Evolutionary conservation across 2,888 invertebrate genomes (phyloP).

Genomic region (Zygogramma bicolorata): DNA sequence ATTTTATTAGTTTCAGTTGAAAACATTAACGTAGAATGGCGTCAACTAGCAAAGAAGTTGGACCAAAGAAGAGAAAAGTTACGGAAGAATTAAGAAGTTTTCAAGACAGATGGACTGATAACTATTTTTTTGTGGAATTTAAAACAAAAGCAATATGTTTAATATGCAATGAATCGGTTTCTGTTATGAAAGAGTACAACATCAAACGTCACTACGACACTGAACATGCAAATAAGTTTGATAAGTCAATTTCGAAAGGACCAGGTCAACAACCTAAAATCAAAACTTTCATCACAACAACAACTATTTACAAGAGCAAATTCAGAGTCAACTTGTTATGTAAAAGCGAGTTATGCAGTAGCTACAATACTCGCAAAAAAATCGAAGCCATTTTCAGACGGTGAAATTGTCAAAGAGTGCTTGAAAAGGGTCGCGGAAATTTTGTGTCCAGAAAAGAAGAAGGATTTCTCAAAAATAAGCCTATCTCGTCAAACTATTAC

Average conservation of each 20-base stretch:
- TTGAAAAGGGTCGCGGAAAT: slow-evolving; percentile 49
- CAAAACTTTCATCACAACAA: slow-evolving; percentile 14
- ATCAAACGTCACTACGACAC: slow-evolving; percentile 28
- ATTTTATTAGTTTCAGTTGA: not conserved
- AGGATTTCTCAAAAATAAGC: slow-evolving; percentile 49
- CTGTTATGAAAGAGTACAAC: slow-evolving; percentile 27
- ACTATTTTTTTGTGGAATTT: slow-evolving; percentile 6
- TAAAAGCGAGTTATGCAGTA: slow-evolving; percentile 13
- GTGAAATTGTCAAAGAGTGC: slow-evolving; percentile 52
- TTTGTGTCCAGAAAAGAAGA: slow-evolving; percentile 49
- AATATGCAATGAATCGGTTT: slow-evolving; percentile 25
- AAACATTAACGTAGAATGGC: not conserved
- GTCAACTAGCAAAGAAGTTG: slow-evolving; percentile 10
- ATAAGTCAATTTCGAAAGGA: slow-evolving; percentile 14
- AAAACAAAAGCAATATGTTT: slow-evolving; percentile 25
- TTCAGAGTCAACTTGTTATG: not conserved
- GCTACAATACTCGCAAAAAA: slow-evolving; percentile 38
- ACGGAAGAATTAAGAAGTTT: not conserved
- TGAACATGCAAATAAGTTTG: slow-evolving; percentile 22
- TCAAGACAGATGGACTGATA: slow-evolving; percentile 4
- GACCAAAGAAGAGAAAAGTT: slow-evolving; percentile 1
- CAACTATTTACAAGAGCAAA: slow-evolving; percentile 16
- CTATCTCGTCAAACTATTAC: slow-evolving; percentile 49
- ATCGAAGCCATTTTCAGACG: slow-evolving; percentile 52
- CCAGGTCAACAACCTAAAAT: slow-evolving; percentile 16